Conservation (phyloP, 2,888 invertebrate genomes). For the Bembecia ichneumoniformis region DNA sequence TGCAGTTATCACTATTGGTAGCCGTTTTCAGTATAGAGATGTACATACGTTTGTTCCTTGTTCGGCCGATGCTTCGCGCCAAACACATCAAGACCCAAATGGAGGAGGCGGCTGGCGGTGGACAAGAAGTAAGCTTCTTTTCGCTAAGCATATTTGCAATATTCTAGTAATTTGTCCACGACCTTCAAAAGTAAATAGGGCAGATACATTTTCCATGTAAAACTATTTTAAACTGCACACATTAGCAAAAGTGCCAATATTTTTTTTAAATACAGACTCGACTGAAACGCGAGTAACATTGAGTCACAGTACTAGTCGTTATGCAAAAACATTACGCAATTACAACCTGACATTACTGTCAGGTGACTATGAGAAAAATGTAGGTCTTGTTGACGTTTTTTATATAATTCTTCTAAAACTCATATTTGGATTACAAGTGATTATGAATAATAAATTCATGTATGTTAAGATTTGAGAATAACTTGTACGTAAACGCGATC, state of each 20-base stretch:
- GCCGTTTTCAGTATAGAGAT: slow-evolving; percentile 81
- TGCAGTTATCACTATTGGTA: slow-evolving; percentile 76
- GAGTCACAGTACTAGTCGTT: background rate
- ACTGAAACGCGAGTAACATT: too few species aligned
- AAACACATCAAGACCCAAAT: slow-evolving; percentile 82
- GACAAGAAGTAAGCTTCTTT: slow-evolving; percentile 72
- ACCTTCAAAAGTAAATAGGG: too few species aligned
- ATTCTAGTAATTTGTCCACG: background rate
- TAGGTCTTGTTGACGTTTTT: background rate
- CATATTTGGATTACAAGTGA: background rate
- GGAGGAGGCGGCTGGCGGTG: slow-evolving; percentile 82
- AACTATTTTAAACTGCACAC: background rate
- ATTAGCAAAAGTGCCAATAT: background rate
- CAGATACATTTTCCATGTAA: background rate
- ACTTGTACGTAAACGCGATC: too few species aligned
- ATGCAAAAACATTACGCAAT: background rate
- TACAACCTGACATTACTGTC: background rate
- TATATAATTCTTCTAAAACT: background rate
- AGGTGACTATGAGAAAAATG: background rate
- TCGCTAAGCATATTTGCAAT: slow-evolving; percentile 7
- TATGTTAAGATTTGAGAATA: too few species aligned
- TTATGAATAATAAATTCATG: too few species aligned
- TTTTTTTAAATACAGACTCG: too few species aligned
- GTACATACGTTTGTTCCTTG: slow-evolving; percentile 81
- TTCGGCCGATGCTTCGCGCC: slow-evolving; percentile 80